Evolutionary conservation across 2,888 invertebrate species (phyloP), one percentile per base, ranked within the genome.

Genomic region (Drosophila ezoana): DNA sequence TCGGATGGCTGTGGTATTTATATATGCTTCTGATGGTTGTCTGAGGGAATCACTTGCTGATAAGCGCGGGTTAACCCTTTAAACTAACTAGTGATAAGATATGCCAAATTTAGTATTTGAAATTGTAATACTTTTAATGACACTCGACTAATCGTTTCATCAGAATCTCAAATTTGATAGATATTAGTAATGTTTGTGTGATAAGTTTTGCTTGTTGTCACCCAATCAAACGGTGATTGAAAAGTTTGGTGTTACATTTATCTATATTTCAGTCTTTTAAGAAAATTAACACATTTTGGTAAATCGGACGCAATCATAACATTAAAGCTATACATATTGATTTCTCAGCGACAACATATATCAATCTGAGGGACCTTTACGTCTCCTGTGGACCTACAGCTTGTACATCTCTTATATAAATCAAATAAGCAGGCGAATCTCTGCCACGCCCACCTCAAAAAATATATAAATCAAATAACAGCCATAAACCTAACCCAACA

Each of bases 391-490:
- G 52, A 16, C 14, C n/a, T 28, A 35, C 37, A 51, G 11, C 18
- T 40, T 20, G 37, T 35, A 32, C 44, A 49, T 20, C 56, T 35
- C 43, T 37, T 58, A 38, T 33, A 74, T 66, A 71, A 76, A 76
- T 76, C 72, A 72, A 60, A 67, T 54, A 11, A 51, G 32, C 51
- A 18, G 59, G 40, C 53, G 38, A 14, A 28, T 60, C 38, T 40
- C 11, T 28, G 43, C 4, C 4, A 48, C 40, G 72, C 51, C 67
- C 49, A 56, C 20, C 40, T 60, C 20, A 49, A 43, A 57, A 56
- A 57, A 72, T 69, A 57, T 48, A 77, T 76, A 73, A 77, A 77
- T 77, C 74, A 77, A 78, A 74, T 74, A 59, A 60, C 44, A 32
- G 45, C 57, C 65, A 65, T 49, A 65, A 67, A 47, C 64, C 38